phyloP scores from a whole-genome alignment of 2,888 invertebrate species.

The Aquatica leii region DNA sequence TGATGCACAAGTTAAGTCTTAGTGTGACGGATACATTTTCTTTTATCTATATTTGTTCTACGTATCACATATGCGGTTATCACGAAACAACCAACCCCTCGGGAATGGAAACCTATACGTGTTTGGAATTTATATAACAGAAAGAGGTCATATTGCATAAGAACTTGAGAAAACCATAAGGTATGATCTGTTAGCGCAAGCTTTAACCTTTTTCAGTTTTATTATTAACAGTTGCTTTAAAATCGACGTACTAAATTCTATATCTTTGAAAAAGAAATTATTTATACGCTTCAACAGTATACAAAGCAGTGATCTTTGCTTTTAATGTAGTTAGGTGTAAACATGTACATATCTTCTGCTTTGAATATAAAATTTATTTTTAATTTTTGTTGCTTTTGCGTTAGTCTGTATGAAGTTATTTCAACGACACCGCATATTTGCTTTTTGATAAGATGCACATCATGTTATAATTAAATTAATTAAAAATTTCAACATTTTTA shows the following conservation, averaged over 20 bases:
- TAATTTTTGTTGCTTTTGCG: too few species aligned
- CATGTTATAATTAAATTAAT: too few species aligned
- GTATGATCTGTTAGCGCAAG: conserved; percentile 30
- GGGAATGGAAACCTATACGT: conserved; percentile 30
- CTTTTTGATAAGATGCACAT: too few species aligned
- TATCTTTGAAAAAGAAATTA: too few species aligned
- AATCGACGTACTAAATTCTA: background rate
- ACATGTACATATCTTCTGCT: too few species aligned
- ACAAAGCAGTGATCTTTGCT: too few species aligned
- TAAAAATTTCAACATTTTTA: too few species aligned
- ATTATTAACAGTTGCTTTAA: conserved; percentile 22
- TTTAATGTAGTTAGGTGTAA: too few species aligned
- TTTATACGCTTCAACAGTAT: too few species aligned
- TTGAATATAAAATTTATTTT: too few species aligned
- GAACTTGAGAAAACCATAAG: conserved; percentile 30
- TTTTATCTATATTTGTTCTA: conserved; percentile 29
- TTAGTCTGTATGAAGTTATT: too few species aligned
- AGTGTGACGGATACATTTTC: conserved; percentile 22
- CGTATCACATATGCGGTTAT: conserved; percentile 32
- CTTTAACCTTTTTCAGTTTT: conserved; percentile 28
- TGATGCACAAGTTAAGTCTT: conserved; percentile 6
- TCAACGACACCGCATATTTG: too few species aligned
- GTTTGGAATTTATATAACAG: conserved; percentile 28
- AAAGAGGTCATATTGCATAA: conserved; percentile 29
- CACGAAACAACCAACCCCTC: conserved; percentile 31